These are phyloP conservation scores for Leptogaster cylindrica DNA, from an alignment of 2,888 invertebrate species.

Conservation along the genomic window DNA sequence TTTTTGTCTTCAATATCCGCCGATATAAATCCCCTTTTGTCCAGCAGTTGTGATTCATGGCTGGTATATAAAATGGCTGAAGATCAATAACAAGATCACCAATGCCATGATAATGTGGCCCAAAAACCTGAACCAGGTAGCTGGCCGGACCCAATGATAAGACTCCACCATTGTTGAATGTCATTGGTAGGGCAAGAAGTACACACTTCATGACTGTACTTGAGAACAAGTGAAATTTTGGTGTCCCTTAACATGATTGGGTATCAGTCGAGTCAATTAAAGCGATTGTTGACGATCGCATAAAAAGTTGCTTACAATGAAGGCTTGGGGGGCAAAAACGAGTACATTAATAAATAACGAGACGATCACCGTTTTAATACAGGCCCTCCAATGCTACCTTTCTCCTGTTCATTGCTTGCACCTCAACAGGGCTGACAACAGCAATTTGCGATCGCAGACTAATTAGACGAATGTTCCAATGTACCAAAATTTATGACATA, in stretches of 20 bases:
- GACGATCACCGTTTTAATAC: conserved; percentile 25
- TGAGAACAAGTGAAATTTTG: conserved; percentile 26
- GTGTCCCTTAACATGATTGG: conserved; percentile 28
- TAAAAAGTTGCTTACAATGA: no score
- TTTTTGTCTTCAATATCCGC: conserved; percentile 29
- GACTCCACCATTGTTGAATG: background rate
- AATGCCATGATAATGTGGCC: background rate
- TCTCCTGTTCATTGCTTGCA: conserved; percentile 1
- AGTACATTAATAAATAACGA: conserved; percentile 34
- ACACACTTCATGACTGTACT: conserved; percentile 18
- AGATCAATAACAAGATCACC: conserved; percentile 25
- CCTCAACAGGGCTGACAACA: conserved; percentile 21
- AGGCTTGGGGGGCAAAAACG: no score
- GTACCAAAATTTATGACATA: conserved; percentile 30
- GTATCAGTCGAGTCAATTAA: conserved; percentile 33
- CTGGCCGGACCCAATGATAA: conserved; percentile 5
- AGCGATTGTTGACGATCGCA: background rate
- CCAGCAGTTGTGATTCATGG: conserved; percentile 26
- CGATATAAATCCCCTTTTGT: conserved; percentile 17
- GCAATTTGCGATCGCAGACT: conserved; percentile 15
- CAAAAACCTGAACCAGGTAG: no score
- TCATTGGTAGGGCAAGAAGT: background rate
- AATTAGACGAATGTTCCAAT: conserved; percentile 31
- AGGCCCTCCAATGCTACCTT: conserved; percentile 10
- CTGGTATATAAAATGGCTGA: conserved; percentile 28